Evolutionary conservation across 2,888 invertebrate genomes (phyloP), one percentile per base, ranked within the genome.

Genomic region (Melolontha melolontha): DNA sequence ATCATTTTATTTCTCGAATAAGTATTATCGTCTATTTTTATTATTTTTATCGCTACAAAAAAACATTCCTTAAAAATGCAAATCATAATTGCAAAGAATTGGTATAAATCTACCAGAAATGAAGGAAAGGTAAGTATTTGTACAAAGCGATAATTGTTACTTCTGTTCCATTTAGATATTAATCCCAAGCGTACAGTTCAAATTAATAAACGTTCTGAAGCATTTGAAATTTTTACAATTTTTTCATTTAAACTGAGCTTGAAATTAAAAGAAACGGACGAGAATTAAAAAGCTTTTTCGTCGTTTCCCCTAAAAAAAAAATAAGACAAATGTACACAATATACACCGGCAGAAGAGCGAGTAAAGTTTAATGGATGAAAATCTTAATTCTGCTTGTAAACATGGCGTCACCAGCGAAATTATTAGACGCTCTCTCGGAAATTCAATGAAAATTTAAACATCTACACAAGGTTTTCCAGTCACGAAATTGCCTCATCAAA

Each of bases 401-500:
- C 16, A 49, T 49, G 49, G 49, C 42, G 22, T 57, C 16, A 6
- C 42, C 27, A n/a, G 42, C 4, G 27, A 22, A 8, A 52, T 52
- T 52, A 52, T 29, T 29, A 52, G 22, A 22, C 5, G 22, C 34
- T 6, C 34, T 8, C 34, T n/a, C 29, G 51, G 27, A 51, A 52
- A 52, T 29, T 34, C 51, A 7, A 29, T 52, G 29, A 52, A 52
- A 52, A 6, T 52, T 52, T 52, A 52, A 52, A 52, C 22, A 52
- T 8, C n/a, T 52, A 29, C 29, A 34, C 27, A 52, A 29, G 51
- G 6, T 34, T 52, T 52, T 52, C 51, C 51, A 52, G 51, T 52
- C 51, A 34, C 51, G 51, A 52, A 52, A 52, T 52, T 52, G 51
- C 51, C 51, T 52, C 51, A 52, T 52, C 51, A 29, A 22, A 52